Percentiles rank a stretch among this genome's conserved stretches.
These are phyloP conservation scores for Laothoe populi DNA, from an alignment of 2,888 invertebrate species.

Conservation along the genomic window DNA sequence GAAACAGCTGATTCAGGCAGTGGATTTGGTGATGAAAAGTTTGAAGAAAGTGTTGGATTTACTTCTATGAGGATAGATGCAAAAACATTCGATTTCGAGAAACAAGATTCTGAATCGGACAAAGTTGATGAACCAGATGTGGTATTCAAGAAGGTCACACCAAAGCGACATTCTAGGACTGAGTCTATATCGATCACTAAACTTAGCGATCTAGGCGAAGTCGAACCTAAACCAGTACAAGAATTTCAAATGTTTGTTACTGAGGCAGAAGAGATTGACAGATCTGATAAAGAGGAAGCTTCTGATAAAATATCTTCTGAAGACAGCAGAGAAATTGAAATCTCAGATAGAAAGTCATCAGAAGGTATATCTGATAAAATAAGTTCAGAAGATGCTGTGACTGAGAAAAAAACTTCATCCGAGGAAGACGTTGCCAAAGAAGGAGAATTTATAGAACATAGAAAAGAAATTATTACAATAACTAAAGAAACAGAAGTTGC, in stretches of 20 bases:
- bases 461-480: constrained; percentile 46
- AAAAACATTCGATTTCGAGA: constrained; percentile 61
- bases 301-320: constrained; percentile 83
- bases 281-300: constrained; percentile 75
- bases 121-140: constrained; percentile 64
- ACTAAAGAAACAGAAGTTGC: constrained; percentile 47
- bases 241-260: constrained; percentile 80
- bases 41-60: constrained; percentile 78
- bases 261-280: constrained; percentile 77
- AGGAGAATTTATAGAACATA: constrained; percentile 45
- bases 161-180: constrained; percentile 78
- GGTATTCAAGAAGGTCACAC: constrained; percentile 75
- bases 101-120: constrained; percentile 70
- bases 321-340: constrained; percentile 79
- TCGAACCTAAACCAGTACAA: constrained; percentile 65
- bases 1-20: constrained; percentile 79
- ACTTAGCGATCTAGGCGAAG: constrained; percentile 70
- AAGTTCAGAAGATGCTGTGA: constrained; percentile 81
- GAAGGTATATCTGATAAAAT: constrained; percentile 81
- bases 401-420: constrained; percentile 80
- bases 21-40: constrained; percentile 80
- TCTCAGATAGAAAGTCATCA: constrained; percentile 79
- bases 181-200: constrained; percentile 78
- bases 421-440: constrained; percentile 70
- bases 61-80: constrained; percentile 72